Evolutionary conservation across 2,113 vertebrate species (phyloP), one percentile per base, ranked within the genome.

Genomic region (Rhea americana): DNA sequence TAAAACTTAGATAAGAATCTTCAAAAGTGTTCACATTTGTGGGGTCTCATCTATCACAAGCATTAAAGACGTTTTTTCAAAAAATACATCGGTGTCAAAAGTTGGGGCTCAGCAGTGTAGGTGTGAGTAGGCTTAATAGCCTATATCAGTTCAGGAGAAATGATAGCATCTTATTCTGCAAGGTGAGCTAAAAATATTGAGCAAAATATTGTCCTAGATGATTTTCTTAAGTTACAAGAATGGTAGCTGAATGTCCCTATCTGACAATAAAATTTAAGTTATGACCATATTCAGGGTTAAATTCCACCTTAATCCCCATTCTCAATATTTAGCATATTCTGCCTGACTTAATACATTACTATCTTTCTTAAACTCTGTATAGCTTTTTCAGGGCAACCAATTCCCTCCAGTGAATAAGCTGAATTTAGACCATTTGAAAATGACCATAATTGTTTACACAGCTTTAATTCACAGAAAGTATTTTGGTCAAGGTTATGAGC

Each of bases 401-500:
- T 59, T 58, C 18, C 67, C 72, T 32, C 11, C 15, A 85, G 25
- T 2, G 48, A 85, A 74, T 39, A 39, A 85, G 30, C 48, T 68
- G 26, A 92, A 79, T 93, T 79, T 90, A 92, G 84, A 32, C 39
- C n/a, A 9, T 7, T 21, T 48, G 45, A 70, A 70, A 45, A 11
- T 70, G 41, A 9, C 14, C 7, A 13, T 45, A 71, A 73, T 25
- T 7, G 13, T 39, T 67, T 48, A 48, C 0, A 1, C 83, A 90
- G 45, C 37, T 85, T 91, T 39, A 89, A 83, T 90, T 96, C 80
- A 84, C 73, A 62, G 70, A 24, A 86, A 88, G n/a, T 75, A 90
- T 91, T 95, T 96, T 91, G 66, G 77, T 85, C 82, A 86, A 91
- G 70, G 65, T 56, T 72, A 39, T 66, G 76, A 94, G 68, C 58